phyloP scores from a whole-genome alignment of 2,888 invertebrate genomes.

The Ceraclea dissimilis region DNA sequence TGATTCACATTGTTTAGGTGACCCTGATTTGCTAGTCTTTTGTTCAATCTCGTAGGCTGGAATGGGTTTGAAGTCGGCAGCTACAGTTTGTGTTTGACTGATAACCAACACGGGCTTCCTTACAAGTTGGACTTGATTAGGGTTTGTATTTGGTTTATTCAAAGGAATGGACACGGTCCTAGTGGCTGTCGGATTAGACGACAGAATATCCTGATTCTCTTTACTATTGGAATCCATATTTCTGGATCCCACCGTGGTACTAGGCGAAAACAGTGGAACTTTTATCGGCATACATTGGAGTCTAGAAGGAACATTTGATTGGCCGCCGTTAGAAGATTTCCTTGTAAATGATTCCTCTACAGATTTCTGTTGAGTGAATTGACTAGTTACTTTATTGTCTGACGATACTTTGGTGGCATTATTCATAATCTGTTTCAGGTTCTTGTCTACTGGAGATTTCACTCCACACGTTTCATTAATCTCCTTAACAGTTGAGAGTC shows the following conservation, averaged over 20 bases:
- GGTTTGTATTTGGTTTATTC: conserved; percentile 19
- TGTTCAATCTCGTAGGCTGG: conserved; percentile 22
- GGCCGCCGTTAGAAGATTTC: conserved; percentile 20
- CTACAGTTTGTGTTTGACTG: conserved; percentile 27
- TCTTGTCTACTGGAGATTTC: conserved; percentile 20
- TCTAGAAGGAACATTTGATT: conserved; percentile 13
- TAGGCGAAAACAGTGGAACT: conserved; percentile 15
- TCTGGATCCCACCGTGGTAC: conserved; percentile 5
- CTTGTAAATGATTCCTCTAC: conserved; percentile 13
- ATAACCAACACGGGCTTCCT: conserved; percentile 26
- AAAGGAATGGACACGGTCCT: conserved; percentile 32
- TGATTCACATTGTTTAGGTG: conserved; percentile 28
- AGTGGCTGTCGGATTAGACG: conserved; percentile 41
- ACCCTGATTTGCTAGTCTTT: conserved; percentile 21
- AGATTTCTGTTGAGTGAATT: conserved; percentile 9
- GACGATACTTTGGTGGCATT: conserved; percentile 22
- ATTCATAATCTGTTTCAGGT: conserved; percentile 24
- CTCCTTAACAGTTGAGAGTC: conserved; percentile 33
- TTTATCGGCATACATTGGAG: conserved; percentile 20
- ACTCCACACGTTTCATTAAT: conserved; percentile 32
- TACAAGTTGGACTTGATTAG: conserved; percentile 19
- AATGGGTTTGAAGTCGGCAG: conserved; percentile 30
- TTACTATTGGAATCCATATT: conserved; percentile 22
- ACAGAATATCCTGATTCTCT: conserved; percentile 30
- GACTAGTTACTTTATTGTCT: not conserved